Percentiles rank a stretch among this genome's conserved stretches.
phyloP scores from a whole-genome alignment of 2,797 vertebrate genomes.

The Nyctibius grandis region DNA sequence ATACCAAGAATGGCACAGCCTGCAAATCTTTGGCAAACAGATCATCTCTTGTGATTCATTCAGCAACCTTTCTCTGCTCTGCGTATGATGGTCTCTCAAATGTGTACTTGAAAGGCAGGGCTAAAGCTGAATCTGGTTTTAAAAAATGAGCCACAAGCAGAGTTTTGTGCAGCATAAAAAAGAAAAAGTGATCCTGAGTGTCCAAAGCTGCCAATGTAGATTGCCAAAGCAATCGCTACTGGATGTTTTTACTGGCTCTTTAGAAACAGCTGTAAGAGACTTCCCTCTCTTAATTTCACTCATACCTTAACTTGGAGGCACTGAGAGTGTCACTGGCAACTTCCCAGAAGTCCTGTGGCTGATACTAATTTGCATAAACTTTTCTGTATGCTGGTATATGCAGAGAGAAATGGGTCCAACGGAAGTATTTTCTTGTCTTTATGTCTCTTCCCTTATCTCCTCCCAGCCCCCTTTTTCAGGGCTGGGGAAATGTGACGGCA shows the following conservation, averaged over 20 bases:
- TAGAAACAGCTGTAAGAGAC: background rate
- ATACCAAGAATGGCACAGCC: background rate
- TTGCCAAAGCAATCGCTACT: background rate
- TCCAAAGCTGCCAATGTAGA: background rate
- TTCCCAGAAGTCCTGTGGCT: slow-evolving; percentile 6
- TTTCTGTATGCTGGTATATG: background rate
- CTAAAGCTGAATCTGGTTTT: background rate
- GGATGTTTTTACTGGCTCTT: background rate
- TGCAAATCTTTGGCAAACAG: background rate
- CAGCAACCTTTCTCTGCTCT: background rate
- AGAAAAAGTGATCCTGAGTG: background rate
- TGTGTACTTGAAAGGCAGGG: background rate
- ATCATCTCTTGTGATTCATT: background rate
- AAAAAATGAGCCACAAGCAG: background rate
- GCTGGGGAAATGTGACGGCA: background rate
- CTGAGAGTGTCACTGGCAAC: background rate
- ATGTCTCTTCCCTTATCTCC: background rate
- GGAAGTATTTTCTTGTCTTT: background rate
- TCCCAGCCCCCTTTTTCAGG: background rate
- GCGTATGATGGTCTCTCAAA: background rate
- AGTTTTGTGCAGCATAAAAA: background rate
- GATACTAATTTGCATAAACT: background rate
- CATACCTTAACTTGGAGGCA: background rate
- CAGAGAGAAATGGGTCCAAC: background rate
- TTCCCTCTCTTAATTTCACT: background rate